Percentiles rank a stretch among this genome's conserved stretches.
phyloP scores from a whole-genome alignment of 2,888 invertebrate genomes.

The Cynaeus angustus region DNA sequence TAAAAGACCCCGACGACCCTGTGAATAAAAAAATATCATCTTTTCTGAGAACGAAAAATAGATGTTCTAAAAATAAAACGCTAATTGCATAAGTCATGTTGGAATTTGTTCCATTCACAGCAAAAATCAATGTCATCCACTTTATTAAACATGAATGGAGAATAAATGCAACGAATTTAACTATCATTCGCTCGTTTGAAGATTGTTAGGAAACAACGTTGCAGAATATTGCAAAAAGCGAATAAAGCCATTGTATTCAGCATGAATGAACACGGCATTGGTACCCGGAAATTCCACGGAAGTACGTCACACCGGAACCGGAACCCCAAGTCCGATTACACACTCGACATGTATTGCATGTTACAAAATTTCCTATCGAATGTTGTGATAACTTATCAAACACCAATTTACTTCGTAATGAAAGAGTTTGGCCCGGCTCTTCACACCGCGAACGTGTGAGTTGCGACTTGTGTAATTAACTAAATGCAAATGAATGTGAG shows the following conservation, averaged over 20 bases:
- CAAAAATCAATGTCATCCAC: constrained; percentile 61
- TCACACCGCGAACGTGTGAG: not conserved
- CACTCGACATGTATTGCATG: constrained; percentile 60
- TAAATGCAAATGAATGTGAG: constrained; percentile 30
- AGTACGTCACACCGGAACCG: constrained; percentile 63
- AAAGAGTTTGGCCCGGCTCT: not conserved
- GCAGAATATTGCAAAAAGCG: constrained; percentile 45
- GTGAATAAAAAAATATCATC: constrained; percentile 15
- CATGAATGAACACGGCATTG: constrained; percentile 56
- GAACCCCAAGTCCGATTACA: constrained; percentile 60
- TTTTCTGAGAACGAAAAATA: constrained; percentile 34
- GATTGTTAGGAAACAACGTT: constrained; percentile 45
- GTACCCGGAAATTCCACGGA: constrained; percentile 62
- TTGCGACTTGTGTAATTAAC: constrained; percentile 2
- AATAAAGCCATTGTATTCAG: constrained; percentile 52
- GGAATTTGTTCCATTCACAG: constrained; percentile 61
- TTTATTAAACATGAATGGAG: constrained; percentile 61
- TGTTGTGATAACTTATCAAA: constrained; percentile 46
- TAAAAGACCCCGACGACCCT: constrained; percentile 22
- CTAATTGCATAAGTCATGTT: constrained; percentile 54
- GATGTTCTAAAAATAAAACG: constrained; percentile 56
- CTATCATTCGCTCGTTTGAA: not conserved
- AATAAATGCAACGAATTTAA: constrained; percentile 46
- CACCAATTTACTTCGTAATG: constrained; percentile 11
- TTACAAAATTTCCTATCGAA: constrained; percentile 59